Conservation (phyloP, 2,113 vertebrate species). For the Eupsittula cactorum region DNA sequence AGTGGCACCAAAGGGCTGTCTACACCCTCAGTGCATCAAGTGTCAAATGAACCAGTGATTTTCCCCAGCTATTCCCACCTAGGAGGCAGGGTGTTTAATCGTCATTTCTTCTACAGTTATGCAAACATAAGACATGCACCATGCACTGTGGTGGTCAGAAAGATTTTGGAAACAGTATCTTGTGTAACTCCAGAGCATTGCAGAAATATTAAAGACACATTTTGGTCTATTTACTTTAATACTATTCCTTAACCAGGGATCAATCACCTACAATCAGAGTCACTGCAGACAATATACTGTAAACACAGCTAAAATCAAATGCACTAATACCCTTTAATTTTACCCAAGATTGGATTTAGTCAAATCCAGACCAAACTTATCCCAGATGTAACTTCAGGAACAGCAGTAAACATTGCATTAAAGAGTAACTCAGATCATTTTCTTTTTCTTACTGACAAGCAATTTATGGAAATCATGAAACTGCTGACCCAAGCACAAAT, state of each 20-base stretch:
- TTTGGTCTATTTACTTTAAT: not conserved
- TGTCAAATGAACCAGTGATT: not conserved
- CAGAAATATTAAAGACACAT: not conserved
- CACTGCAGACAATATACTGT: not conserved
- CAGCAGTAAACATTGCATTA: not conserved
- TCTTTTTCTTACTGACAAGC: not conserved
- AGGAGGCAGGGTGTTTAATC: not conserved
- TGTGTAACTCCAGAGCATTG: not conserved
- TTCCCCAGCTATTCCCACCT: not conserved
- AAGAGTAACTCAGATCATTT: not conserved
- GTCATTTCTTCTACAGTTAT: not conserved
- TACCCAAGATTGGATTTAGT: not conserved
- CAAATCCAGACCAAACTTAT: not conserved
- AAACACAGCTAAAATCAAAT: not conserved
- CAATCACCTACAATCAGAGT: not conserved
- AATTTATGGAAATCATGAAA: not conserved
- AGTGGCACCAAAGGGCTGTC: not conserved
- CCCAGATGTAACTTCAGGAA: not conserved
- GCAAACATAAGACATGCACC: not conserved
- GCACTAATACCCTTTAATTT: not conserved
- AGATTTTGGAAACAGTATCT: not conserved
- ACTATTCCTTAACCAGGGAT: not conserved
- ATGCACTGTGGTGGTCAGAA: rapidly evolving
- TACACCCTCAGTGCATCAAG: rapidly evolving
- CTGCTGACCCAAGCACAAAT: not conserved